These are phyloP conservation scores for Brotogeris chrysoptera DNA, from an alignment of 2,797 vertebrate species.

Conservation along the genomic window DNA sequence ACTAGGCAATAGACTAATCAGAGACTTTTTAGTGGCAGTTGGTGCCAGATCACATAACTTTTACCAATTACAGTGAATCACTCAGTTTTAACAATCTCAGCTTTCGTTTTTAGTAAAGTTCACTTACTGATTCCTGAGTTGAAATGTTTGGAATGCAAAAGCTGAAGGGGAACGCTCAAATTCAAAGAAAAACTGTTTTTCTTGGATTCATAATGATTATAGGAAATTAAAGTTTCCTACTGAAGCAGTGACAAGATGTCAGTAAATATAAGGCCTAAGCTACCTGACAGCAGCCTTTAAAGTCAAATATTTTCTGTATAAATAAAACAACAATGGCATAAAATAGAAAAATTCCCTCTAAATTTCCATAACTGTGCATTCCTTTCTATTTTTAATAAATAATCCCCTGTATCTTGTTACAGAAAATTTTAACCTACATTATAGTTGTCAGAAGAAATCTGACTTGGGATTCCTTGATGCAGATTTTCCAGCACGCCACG, in stretches of 20 bases:
- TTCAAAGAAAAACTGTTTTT: constrained; percentile 16
- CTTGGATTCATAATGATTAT: background rate
- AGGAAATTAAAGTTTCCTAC: constrained; percentile 16
- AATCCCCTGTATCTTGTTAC: background rate
- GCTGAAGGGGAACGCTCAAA: background rate
- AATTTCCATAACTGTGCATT: constrained; percentile 18
- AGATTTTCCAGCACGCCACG: background rate
- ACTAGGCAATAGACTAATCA: background rate
- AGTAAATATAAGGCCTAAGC: background rate
- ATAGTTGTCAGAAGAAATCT: background rate
- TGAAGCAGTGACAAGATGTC: constrained; percentile 6
- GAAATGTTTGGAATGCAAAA: constrained; percentile 29
- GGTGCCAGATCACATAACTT: background rate
- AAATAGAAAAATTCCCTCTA: background rate
- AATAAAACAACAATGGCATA: background rate
- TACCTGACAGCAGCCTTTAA: constrained; percentile 5
- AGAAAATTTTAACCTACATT: background rate
- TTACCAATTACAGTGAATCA: background rate
- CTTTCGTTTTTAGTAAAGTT: background rate
- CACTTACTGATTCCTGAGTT: background rate
- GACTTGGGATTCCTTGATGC: background rate
- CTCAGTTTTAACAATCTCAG: background rate
- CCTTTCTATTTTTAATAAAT: constrained; percentile 29
- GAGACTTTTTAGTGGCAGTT: background rate
- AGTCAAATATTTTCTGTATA: constrained; percentile 19